A percentile compares a stretch with the other conserved stretches of the same genome.
Conservation (phyloP, 2,113 vertebrate genomes). For the Rhodinocichla rosea region DNA sequence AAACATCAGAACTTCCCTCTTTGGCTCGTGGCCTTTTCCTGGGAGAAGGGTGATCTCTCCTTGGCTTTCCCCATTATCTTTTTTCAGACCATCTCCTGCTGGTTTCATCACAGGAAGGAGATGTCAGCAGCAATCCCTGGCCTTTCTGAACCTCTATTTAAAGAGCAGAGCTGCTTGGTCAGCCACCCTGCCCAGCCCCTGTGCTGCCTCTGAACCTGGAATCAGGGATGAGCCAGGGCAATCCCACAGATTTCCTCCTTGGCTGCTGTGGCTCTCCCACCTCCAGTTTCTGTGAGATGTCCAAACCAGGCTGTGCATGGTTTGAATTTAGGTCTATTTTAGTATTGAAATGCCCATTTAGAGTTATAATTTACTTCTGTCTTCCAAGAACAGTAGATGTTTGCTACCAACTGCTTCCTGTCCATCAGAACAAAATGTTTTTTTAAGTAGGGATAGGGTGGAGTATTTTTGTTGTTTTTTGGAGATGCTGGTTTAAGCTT, state of each 20-base stretch:
- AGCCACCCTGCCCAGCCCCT: background rate
- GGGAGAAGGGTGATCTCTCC: background rate
- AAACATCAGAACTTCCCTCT: background rate
- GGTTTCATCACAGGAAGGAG: background rate
- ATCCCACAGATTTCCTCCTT: background rate
- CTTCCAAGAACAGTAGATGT: background rate
- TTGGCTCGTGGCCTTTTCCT: background rate
- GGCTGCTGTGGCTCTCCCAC: background rate
- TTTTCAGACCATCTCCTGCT: background rate
- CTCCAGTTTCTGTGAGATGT: background rate
- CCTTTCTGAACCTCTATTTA: constrained; percentile 27
- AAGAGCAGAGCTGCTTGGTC: constrained; percentile 16
- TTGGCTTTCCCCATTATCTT: background rate
- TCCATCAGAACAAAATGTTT: background rate
- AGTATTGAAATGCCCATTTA: background rate
- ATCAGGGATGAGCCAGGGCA: background rate
- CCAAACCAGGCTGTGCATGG: background rate
- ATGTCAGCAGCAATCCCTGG: background rate
- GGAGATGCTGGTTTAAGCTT: background rate
- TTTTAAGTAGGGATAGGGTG: background rate
- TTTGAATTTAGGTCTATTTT: constrained; percentile 51
- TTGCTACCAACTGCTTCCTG: constrained; percentile 22
- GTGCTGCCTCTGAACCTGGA: background rate
- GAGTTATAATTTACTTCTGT: constrained; percentile 42
- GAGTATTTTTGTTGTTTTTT: background rate